Evolutionary conservation across 1,140 invertebrate genomes (phyloP).

Genomic region (Cherax destructor): DNA sequence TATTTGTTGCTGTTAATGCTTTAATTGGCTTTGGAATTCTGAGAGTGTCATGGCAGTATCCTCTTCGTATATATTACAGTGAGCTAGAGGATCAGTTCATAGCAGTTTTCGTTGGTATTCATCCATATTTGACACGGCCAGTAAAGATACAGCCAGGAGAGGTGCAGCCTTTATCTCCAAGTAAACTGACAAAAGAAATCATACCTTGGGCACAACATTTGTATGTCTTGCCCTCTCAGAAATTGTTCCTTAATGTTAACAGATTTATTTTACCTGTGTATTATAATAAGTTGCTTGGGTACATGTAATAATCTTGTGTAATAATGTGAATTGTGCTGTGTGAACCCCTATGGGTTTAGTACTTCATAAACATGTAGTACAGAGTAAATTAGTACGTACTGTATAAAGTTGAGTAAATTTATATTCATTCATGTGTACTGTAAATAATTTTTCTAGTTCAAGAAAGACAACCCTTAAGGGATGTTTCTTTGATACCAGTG

Average conservation of each 20-base stretch:
- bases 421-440: not conserved
- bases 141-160: constrained; percentile 13
- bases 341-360: not conserved
- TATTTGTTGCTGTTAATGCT: not conserved
- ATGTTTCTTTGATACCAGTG: too few species aligned
- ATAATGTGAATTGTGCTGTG: not conserved
- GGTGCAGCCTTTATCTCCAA: not conserved
- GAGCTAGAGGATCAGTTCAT: constrained; percentile 22
- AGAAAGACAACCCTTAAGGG: too few species aligned
- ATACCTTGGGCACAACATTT: not conserved
- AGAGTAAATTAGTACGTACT: not conserved
- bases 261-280: constrained; percentile 1
- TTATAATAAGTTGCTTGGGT: constrained; percentile 22
- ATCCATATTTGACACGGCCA: constrained; percentile 4
- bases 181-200: not conserved
- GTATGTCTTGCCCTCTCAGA: not conserved
- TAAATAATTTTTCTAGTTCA: too few species aligned
- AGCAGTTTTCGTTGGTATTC: constrained; percentile 8
- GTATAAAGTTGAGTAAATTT: not conserved
- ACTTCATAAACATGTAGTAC: not conserved
- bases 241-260: not conserved
- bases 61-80: constrained; percentile 32
- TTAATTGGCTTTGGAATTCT: constrained; percentile 5
- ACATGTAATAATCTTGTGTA: not conserved
- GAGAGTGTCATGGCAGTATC: not conserved